Evolutionary conservation across 2,888 invertebrate species (phyloP), one percentile per base, ranked within the genome.

Genomic region (Netelia inedita): DNA sequence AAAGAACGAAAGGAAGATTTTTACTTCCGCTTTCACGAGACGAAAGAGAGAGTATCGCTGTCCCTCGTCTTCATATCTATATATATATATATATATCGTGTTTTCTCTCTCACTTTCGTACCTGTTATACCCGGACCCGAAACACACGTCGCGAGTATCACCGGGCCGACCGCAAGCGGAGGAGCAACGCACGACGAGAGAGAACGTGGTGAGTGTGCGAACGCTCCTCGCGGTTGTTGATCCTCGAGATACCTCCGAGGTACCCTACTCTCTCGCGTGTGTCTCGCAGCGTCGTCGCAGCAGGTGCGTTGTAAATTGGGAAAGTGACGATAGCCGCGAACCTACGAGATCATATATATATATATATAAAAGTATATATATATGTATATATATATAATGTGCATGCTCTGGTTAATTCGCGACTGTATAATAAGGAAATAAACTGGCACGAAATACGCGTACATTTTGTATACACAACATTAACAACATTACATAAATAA

Each of bases 21-120:
- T 79, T 57, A 74, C 82, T 85, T 85, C 85, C 82, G 82, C 85
- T 85, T 85, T 85, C 85, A 85, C 85, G 82, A 57, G 46, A 69
- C 65, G 50, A 69, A 35, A 61, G 53, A 53, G 46, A 57, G 76
- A 53, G 19, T 43, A 71, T 79, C 41, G 66, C 43, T 46, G 41
- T 63, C 71, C 71, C 23, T 19, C 50, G 35, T 50, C 57, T 57
- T 43, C 46, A 50, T 16, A 19, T 19, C 9, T 57, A 19, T 57
- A 6, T 19, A 57, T 19, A 57, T 16, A 55, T 16, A 16, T 55
- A 16, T 19, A 57, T 19, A 1, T 19, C 3, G 10, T 50, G 11
- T 55, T 72, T 55, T 65, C 72, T 72, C 55, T 72, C 57, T 66
- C 19, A 57, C 72, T 79, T 73, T 65, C 57, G 53, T 73, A 65